Percentiles rank a stretch among this genome's conserved stretches.
These are phyloP conservation scores for Leptopilina drosophilae DNA, from an alignment of 2,888 invertebrate species.

Conservation along the genomic window DNA sequence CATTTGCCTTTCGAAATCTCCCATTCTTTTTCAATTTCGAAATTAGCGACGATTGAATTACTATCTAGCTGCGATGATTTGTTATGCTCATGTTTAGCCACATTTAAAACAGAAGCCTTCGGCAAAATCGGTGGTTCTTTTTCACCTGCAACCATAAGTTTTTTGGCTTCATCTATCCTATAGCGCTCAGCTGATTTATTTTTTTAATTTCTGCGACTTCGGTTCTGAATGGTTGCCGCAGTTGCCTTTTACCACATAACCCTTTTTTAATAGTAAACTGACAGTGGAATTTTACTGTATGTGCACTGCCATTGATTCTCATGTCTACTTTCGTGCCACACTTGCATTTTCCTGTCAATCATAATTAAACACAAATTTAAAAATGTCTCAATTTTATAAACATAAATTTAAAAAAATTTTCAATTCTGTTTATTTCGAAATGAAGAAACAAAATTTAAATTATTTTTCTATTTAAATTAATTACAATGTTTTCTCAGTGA, in stretches of 20 bases:
- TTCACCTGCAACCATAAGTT: conserved; percentile 45
- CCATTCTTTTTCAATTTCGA: conserved; percentile 25
- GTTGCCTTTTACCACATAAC: neutral
- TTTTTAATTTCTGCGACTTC: neutral
- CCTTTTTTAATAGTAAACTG: neutral
- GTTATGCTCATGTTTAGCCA: conserved; percentile 42
- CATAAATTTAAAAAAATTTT: too few relatives aligned
- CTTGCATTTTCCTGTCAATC: neutral
- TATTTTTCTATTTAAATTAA: too few relatives aligned
- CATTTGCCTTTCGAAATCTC: neutral
- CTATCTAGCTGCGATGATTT: conserved; percentile 35
- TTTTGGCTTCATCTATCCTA: conserved; percentile 20
- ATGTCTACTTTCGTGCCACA: neutral
- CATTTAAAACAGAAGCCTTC: conserved; percentile 40
- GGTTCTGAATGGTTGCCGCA: neutral
- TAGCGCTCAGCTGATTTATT: neutral
- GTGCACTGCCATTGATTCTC: neutral
- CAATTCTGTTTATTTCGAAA: too few relatives aligned
- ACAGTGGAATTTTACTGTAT: neutral
- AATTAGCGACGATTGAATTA: conserved; percentile 45
- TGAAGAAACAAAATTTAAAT: too few relatives aligned
- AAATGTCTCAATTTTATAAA: neutral
- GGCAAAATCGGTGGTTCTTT: conserved; percentile 51
- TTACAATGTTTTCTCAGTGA: too few relatives aligned
- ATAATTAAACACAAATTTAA: neutral